Evolutionary conservation across 1,140 invertebrate genomes (phyloP).

Genomic region (Teleogryllus occipitalis): DNA sequence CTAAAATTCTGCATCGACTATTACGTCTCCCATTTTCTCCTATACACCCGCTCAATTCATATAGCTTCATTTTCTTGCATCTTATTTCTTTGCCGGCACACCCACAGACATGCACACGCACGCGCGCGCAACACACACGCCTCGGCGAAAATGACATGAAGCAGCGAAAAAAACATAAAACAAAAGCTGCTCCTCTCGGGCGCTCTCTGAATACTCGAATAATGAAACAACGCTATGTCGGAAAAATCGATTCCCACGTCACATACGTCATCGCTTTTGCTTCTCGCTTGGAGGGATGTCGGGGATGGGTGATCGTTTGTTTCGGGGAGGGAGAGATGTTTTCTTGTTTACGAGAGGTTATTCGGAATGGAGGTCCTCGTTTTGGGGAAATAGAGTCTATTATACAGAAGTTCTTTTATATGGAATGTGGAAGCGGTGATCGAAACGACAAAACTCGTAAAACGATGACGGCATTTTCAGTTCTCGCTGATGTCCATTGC

Average conservation of each 20-base stretch:
- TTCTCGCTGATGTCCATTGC: no score
- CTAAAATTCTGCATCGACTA: no score
- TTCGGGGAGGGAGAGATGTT: not conserved
- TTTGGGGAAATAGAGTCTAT: not conserved
- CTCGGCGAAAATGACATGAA: not conserved
- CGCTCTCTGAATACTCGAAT: not conserved
- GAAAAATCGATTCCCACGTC: not conserved
- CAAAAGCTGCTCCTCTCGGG: not conserved
- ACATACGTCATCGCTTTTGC: not conserved
- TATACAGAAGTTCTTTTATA: not conserved
- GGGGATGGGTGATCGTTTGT: not conserved
- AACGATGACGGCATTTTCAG: no score
- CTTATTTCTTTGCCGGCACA: no score
- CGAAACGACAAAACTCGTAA: no score
- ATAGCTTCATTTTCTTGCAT: no score
- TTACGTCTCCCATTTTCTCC: no score
- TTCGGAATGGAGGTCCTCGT: not conserved
- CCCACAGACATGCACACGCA: no score
- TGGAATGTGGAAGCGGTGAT: no score
- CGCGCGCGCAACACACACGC: no score
- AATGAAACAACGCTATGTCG: not conserved
- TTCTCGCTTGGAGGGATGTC: not conserved
- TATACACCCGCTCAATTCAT: no score
- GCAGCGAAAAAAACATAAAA: not conserved
- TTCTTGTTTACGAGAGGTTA: slow-evolving; percentile 1